These are phyloP conservation scores for Platyrinchus mystaceus DNA, from an alignment of 2,797 vertebrate genomes.

Conservation along the genomic window DNA sequence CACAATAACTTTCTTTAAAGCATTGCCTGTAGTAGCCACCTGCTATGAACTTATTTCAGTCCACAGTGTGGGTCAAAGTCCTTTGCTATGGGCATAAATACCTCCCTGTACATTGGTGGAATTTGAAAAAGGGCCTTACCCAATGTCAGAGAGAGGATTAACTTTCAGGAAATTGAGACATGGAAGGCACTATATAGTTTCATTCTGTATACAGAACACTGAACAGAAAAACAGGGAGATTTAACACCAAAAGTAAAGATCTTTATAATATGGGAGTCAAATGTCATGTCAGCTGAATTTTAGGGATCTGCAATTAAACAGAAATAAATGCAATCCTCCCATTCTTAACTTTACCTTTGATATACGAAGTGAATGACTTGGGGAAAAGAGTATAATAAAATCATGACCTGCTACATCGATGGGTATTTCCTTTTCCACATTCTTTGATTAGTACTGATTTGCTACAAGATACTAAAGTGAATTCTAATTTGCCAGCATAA, in stretches of 20 bases:
- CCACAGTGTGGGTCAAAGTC: background rate
- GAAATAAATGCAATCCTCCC: background rate
- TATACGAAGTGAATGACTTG: background rate
- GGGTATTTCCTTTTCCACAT: background rate
- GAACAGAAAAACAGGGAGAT: background rate
- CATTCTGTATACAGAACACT: background rate
- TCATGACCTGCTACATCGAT: background rate
- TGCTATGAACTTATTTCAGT: background rate
- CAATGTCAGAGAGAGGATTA: background rate
- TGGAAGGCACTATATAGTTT: background rate
- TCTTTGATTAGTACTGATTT: background rate
- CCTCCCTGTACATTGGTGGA: background rate
- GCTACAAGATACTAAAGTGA: background rate
- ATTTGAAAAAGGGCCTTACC: background rate
- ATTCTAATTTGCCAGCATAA: background rate
- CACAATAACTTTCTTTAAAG: background rate
- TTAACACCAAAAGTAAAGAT: background rate
- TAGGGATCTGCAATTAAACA: background rate
- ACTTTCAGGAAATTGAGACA: background rate
- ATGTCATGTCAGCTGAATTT: rapidly evolving
- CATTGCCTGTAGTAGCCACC: background rate
- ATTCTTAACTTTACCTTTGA: background rate
- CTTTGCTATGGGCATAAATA: background rate
- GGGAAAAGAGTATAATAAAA: background rate
- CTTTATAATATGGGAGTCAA: background rate